These are phyloP conservation scores for Acridotheres tristis DNA, from an alignment of 2,797 vertebrate genomes.

Conservation along the genomic window DNA sequence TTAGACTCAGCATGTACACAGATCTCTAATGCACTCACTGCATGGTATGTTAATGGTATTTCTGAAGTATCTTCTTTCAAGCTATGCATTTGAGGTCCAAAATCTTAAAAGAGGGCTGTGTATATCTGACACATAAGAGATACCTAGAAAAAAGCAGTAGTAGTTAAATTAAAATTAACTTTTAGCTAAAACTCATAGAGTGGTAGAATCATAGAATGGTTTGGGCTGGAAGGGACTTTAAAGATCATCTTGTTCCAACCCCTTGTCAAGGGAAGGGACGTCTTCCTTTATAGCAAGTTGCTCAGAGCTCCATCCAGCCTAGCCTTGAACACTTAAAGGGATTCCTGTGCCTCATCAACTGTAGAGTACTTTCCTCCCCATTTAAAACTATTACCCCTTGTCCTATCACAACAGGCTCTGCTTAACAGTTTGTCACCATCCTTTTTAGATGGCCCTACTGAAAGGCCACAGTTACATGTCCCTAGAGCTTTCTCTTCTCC, in stretches of 20 bases:
- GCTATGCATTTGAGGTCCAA: not conserved
- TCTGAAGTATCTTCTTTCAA: not conserved
- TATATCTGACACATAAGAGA: not conserved
- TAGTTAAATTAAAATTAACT: not conserved
- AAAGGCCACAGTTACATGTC: not conserved
- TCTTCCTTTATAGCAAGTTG: not conserved
- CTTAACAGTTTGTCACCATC: not conserved
- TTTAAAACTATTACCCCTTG: not conserved
- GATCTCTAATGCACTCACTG: not conserved
- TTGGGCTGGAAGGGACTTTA: not conserved
- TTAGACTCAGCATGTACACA: fast-evolving
- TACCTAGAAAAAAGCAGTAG: not conserved
- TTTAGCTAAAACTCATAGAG: not conserved
- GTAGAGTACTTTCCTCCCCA: not conserved
- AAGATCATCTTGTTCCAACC: not conserved
- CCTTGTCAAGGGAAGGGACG: not conserved
- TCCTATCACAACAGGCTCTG: not conserved
- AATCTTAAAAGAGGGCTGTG: not conserved
- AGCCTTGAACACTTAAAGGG: not conserved
- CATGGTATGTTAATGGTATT: not conserved
- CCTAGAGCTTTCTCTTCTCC: not conserved
- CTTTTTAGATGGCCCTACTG: not conserved
- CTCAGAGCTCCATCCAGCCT: not conserved
- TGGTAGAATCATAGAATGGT: not conserved
- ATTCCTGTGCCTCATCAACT: not conserved